These are phyloP conservation scores for Lateolabrax maculatus DNA, from an alignment of 2,797 vertebrate species.

Conservation along the genomic window DNA sequence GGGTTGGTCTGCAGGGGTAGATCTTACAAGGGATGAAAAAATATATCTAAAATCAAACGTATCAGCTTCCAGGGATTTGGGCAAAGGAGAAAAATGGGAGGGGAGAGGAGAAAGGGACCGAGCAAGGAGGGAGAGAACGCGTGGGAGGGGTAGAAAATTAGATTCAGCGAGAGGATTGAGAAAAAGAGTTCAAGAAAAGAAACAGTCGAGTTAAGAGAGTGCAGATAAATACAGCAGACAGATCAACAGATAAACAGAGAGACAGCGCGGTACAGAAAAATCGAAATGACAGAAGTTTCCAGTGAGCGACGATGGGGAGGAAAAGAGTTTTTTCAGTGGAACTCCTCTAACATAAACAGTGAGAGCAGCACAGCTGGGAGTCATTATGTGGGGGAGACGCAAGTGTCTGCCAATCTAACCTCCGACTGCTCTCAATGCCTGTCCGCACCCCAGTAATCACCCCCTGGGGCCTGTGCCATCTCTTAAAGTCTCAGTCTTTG, in stretches of 20 bases:
- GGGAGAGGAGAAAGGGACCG: slow-evolving; percentile 36
- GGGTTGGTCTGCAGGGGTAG: slow-evolving; percentile 38
- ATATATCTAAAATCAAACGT: slow-evolving; percentile 39
- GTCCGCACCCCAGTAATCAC: slow-evolving; percentile 59
- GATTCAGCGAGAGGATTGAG: slow-evolving; percentile 61
- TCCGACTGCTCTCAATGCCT: slow-evolving; percentile 48
- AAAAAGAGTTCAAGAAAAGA: slow-evolving; percentile 45
- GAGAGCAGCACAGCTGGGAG: slow-evolving; percentile 75
- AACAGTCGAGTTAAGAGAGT: slow-evolving; percentile 1
- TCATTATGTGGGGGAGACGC: slow-evolving; percentile 75
- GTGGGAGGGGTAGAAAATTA: slow-evolving; percentile 70
- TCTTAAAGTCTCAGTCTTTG: slow-evolving; percentile 18
- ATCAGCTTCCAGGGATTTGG: slow-evolving; percentile 53
- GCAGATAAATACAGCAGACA: slow-evolving; percentile 17
- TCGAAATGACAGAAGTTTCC: slow-evolving; percentile 56
- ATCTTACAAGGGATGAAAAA: slow-evolving; percentile 31
- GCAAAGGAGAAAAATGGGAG: slow-evolving; percentile 24
- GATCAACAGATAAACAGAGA: slow-evolving; percentile 38
- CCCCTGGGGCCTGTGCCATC: slow-evolving; percentile 59
- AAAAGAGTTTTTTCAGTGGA: slow-evolving; percentile 47
- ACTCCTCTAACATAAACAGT: slow-evolving; percentile 68
- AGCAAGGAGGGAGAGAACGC: slow-evolving; percentile 36
- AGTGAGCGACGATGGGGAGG: slow-evolving; percentile 45
- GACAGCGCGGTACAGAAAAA: slow-evolving; percentile 21
- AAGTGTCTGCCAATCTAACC: slow-evolving; percentile 73